Evolutionary conservation across 2,797 vertebrate genomes (phyloP), one percentile per base, ranked within the genome.

Genomic region (Syndactyla subalaris): DNA sequence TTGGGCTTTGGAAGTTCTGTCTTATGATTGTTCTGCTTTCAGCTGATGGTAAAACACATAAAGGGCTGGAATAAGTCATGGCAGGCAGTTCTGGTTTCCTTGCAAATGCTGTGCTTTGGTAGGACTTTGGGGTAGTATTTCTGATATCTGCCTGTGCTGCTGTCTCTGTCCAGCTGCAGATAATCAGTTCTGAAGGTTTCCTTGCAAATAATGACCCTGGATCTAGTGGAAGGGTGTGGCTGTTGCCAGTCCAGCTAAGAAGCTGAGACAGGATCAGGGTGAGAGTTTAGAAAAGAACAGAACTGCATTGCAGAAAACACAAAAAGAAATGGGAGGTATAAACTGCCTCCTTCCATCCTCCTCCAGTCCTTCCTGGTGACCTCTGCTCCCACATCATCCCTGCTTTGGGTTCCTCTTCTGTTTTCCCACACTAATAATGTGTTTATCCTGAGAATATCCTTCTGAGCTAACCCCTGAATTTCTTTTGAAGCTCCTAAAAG

Each of bases 401-500:
- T 41, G 10, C 26, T 66, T 34, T 14, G 22, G 11, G 4, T 63
- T 76, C 36, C 48, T 80, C 1, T 17, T 45, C 39, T 57, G 14
- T 66, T 78, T 7, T 71, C 66, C 32, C 29, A 5, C 23, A 43
- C 20, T 72, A 27, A 8, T 32, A 36, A 29, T 0, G 1, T 22
- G 17, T 49, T 65, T 46, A 9, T 81, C 80, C 41, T 75, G 45
- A 27, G 43, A 63, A 26, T 23, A 10, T 32, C 11, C 26, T 70
- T 88, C 15, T 52, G 46, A 88, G 84, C 39, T 93, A 72, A 91
- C 73, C 46, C 7, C 39, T 86, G 30, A 2, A 3, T 52, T 15
- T 63, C 48, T 65, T 91, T 95, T 83, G 2, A 92, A 99, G 99
- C 99, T 97, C 99, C 99, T 97, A 99, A 99, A 97, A 98, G 99